Percentiles rank a stretch among this genome's conserved stretches.
These are phyloP conservation scores for Ectemnius continuus DNA, from an alignment of 2,888 invertebrate species.

Conservation along the genomic window DNA sequence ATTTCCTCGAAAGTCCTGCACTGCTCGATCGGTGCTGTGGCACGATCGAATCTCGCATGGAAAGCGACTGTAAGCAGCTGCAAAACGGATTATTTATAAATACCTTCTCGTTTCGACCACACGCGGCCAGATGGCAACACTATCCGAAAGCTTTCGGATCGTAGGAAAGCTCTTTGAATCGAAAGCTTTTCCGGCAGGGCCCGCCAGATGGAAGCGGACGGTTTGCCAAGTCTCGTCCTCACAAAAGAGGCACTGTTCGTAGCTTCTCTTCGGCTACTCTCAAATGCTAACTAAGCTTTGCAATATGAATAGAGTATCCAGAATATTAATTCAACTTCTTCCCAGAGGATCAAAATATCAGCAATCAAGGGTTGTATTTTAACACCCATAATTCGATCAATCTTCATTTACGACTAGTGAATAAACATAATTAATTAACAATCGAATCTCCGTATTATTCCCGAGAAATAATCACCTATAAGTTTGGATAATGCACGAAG, in stretches of 20 bases:
- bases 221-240: conserved; percentile 29
- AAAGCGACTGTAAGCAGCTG: conserved; percentile 13
- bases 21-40: too few relatives aligned
- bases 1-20: too few relatives aligned
- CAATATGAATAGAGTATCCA: not conserved
- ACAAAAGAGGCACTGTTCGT: conserved; percentile 20
- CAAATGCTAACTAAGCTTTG: conserved; percentile 28
- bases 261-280: conserved; percentile 30
- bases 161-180: conserved; percentile 22
- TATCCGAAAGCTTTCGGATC: conserved; percentile 38
- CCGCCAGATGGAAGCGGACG: conserved; percentile 58
- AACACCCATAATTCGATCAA: too few relatives aligned
- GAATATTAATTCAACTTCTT: too few relatives aligned
- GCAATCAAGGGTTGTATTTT: too few relatives aligned
- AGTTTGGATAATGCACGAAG: too few relatives aligned
- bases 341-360: too few relatives aligned
- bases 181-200: conserved; percentile 36
- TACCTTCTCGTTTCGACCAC: conserved; percentile 19
- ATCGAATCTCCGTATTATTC: too few relatives aligned
- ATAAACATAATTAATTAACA: too few relatives aligned
- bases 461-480: too few relatives aligned
- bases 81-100: conserved; percentile 49
- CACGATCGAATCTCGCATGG: conserved; percentile 15
- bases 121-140: conserved; percentile 59
- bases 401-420: too few relatives aligned